These are phyloP conservation scores for Actias luna DNA, from an alignment of 2,888 invertebrate genomes.

Conservation along the genomic window DNA sequence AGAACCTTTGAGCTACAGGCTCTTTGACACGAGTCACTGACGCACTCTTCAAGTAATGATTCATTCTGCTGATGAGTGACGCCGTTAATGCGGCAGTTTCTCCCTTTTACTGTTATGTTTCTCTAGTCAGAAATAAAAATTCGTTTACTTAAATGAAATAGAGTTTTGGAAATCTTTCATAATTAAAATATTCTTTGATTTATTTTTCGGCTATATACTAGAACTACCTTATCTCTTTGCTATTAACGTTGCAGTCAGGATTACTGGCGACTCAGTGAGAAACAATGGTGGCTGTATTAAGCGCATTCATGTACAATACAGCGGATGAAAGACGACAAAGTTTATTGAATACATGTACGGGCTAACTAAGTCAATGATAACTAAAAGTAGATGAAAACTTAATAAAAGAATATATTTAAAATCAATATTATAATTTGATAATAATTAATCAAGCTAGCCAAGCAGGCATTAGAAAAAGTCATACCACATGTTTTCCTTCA, in stretches of 20 bases:
- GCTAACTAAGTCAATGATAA: background rate
- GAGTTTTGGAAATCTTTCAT: background rate
- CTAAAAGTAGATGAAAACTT: background rate
- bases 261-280: slow-evolving; percentile 15
- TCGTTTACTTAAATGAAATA: background rate
- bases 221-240: slow-evolving; percentile 15
- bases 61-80: slow-evolving; percentile 81
- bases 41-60: slow-evolving; percentile 82
- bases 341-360: background rate
- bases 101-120: slow-evolving; percentile 27
- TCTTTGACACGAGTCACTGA: slow-evolving; percentile 81
- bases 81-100: slow-evolving; percentile 74
- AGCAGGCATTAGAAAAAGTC: too few species aligned
- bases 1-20: slow-evolving; percentile 78
- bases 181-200: background rate
- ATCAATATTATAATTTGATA: too few species aligned
- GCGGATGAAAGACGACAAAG: background rate
- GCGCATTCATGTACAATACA: background rate
- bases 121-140: slow-evolving; percentile 11
- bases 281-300: slow-evolving; percentile 3
- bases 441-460: too few species aligned
- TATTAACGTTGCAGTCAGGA: slow-evolving; percentile 19
- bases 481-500: too few species aligned
- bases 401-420: too few species aligned
- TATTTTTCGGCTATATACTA: background rate